Evolutionary conservation across 1,140 invertebrate genomes (phyloP).

Genomic region (Penaeus vannamei): DNA sequence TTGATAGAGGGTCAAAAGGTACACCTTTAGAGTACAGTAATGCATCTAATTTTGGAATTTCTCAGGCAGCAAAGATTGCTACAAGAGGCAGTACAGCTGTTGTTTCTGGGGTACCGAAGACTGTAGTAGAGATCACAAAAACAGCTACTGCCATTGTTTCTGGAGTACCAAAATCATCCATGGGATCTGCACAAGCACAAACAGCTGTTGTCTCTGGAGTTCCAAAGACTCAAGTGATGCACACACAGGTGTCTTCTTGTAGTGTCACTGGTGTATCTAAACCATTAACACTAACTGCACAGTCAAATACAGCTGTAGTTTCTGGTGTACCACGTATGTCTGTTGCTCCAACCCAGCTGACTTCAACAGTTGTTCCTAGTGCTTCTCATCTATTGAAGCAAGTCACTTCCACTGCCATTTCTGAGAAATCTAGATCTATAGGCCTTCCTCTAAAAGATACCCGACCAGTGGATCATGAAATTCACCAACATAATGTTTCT

Average conservation of each 20-base stretch:
- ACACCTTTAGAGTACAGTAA: no score
- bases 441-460: slow-evolving; percentile 1
- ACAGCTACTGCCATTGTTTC: background rate
- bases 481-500: slow-evolving; percentile 2
- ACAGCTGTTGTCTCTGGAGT: slow-evolving; percentile 9
- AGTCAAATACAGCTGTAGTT: background rate
- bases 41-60: no score
- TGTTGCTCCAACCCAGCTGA: background rate
- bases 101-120: background rate
- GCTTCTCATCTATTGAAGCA: background rate
- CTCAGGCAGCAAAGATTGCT: slow-evolving; percentile 9
- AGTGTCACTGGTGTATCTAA: slow-evolving; percentile 53
- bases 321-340: slow-evolving; percentile 11
- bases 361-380: slow-evolving; percentile 3
- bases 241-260: slow-evolving; percentile 29
- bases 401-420: slow-evolving; percentile 8
- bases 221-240: slow-evolving; percentile 31
- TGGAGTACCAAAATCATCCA: slow-evolving; percentile 33
- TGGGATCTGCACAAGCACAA: slow-evolving; percentile 9
- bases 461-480: slow-evolving; percentile 20
- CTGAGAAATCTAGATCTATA: background rate
- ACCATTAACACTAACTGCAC: background rate
- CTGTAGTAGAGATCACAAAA: background rate
- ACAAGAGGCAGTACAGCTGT: slow-evolving; percentile 5
- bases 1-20: no score